phyloP scores from a whole-genome alignment of 1,140 invertebrate genomes.

The Drosophila saltans region DNA sequence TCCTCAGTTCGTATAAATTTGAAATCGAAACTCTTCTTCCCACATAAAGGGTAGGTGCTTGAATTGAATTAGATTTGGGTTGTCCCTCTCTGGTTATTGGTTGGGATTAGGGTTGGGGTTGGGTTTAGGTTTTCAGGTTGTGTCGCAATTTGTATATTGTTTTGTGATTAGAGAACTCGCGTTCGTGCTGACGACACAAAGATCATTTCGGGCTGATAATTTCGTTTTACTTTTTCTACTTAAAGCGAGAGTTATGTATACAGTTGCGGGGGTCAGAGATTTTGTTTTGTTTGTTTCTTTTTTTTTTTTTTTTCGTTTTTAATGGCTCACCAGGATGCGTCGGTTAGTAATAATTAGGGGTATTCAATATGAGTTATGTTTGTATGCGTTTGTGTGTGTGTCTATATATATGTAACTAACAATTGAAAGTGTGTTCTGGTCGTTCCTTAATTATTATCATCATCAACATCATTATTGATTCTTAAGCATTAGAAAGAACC shows the following conservation, averaged over 20 bases:
- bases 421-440: conserved; percentile 44
- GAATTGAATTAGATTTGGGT: conserved; percentile 9
- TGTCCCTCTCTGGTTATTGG: conserved; percentile 35
- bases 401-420: conserved; percentile 50
- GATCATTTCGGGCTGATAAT: conserved; percentile 61
- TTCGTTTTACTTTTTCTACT: conserved; percentile 45
- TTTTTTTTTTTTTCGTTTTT: conserved; percentile 20
- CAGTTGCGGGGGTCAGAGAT: conserved; percentile 31
- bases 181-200: conserved; percentile 56
- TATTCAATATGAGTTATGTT: conserved; percentile 42
- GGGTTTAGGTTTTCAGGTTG: background rate
- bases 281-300: conserved; percentile 3
- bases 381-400: conserved; percentile 27
- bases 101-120: background rate
- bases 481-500: conserved; percentile 74
- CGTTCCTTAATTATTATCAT: conserved; percentile 21
- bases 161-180: conserved; percentile 71
- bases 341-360: conserved; percentile 36
- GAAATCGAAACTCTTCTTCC: conserved; percentile 23
- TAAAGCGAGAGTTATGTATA: conserved; percentile 58
- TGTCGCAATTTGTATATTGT: conserved; percentile 21
- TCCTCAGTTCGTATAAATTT: conserved; percentile 35
- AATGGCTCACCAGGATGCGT: conserved; percentile 68
- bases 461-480: conserved; percentile 17
- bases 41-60: conserved; percentile 2